Base-by-base conservation (phyloP, 2,113 vertebrate genomes). In the Lophura nycthemera region DNA sequence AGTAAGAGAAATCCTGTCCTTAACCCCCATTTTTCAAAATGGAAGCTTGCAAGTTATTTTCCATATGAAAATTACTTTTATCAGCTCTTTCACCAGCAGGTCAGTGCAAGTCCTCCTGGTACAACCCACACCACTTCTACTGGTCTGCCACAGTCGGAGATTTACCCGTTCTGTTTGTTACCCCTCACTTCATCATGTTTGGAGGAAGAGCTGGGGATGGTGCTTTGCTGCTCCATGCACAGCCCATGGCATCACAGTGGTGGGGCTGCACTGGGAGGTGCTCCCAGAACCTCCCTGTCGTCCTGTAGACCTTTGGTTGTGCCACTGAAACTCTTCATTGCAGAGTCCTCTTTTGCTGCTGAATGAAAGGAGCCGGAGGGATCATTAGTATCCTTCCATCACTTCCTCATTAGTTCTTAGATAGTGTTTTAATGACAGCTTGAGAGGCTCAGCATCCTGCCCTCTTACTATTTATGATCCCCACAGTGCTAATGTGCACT, bases 401-500 rank as follows among this genome's bases (percentile, higher is more conserved):
- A 96, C 97, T 96, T 97, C 97, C 98, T 98, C 98, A 98, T 98
- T 98, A 98, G 98, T 98, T 98, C 97, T 98, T 97, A 98, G 98
- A 98, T 97, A 97, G 97, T 96, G 97, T 97, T 97, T 98, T 98
- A 98, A 98, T 97, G 98, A 98, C 97, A 98, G 97, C 97, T 97
- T 94, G 97, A 97, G 97, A 97, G 97, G 95, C 97, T 95, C 93
- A 57, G 86, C 96, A 96, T 97, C 97, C 97, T 97, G 97, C 97
- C 97, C 98, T 96, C 97, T 97, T 97, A 94, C 98, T 98, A 97
- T 98, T 98, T 98, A 98, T 98, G 98, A 98, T 98, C 98, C 98
- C 97, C 96, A 97, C 98, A 97, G 96, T 98, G 98, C 97, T 98
- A 98, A 98, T 98, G 98, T 98, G 97, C 97, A 97, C 98, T 98